These are phyloP conservation scores for Zapornia atra DNA, from an alignment of 2,113 vertebrate species.

Conservation along the genomic window DNA sequence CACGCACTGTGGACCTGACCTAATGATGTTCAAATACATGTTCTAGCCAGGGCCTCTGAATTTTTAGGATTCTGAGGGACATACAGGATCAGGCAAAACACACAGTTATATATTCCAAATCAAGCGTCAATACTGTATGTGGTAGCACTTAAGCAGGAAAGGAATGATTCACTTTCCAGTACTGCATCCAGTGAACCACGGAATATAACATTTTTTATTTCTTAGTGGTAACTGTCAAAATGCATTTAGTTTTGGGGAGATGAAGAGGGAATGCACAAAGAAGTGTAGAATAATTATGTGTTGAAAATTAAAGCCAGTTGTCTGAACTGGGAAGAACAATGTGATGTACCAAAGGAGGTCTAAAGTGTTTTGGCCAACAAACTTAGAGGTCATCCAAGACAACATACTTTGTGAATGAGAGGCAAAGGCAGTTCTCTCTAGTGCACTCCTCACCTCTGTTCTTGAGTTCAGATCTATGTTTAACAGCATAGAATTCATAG, in stretches of 20 bases:
- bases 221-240: slow-evolving; percentile 55
- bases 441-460: not conserved
- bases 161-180: not conserved
- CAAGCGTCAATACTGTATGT: not conserved
- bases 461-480: not conserved
- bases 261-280: slow-evolving; percentile 30
- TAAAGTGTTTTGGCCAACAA: slow-evolving; percentile 21
- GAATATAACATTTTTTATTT: slow-evolving; percentile 26
- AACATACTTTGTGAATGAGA: not conserved
- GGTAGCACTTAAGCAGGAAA: not conserved
- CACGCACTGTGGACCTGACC: not conserved
- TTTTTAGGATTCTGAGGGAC: not conserved
- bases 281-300: slow-evolving; percentile 44
- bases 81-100: not conserved
- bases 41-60: not conserved
- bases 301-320: slow-evolving; percentile 62
- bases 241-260: slow-evolving; percentile 22
- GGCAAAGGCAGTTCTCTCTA: not conserved
- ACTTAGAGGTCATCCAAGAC: slow-evolving; percentile 31
- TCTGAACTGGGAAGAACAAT: slow-evolving; percentile 49
- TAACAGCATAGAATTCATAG: not conserved
- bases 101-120: not conserved
- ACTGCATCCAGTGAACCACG: not conserved
- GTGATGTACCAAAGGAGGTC: slow-evolving; percentile 40
- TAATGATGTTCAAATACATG: not conserved